Evolutionary conservation across 2,888 invertebrate species (phyloP).

Genomic region (Machimus atricapillus): DNA sequence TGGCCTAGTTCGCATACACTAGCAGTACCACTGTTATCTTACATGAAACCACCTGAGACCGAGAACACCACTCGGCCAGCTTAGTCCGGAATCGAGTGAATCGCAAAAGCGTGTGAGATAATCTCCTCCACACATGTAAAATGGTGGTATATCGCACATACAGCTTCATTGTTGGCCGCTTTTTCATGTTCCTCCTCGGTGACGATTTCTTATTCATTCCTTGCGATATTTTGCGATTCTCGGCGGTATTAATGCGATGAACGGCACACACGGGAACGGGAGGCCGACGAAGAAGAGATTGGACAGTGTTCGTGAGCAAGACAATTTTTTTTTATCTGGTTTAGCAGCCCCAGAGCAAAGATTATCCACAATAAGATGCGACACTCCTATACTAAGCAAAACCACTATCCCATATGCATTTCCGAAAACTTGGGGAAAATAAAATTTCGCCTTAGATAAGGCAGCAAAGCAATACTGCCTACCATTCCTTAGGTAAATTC

Average conservation of each 20-base stretch:
- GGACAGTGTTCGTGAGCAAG: constrained; percentile 2
- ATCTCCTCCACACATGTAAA: not conserved
- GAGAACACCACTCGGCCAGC: not conserved
- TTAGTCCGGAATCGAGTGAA: not conserved
- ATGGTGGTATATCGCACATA: not conserved
- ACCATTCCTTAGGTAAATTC: too few species aligned
- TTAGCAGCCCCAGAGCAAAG: not conserved
- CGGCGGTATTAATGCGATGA: not conserved
- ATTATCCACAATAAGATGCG: too few species aligned
- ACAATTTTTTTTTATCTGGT: not conserved
- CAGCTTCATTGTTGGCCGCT: not conserved
- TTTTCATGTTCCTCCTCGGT: not conserved
- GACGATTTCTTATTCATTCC: constrained; percentile 8
- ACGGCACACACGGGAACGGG: not conserved
- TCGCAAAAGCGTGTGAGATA: not conserved
- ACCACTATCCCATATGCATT: too few species aligned
- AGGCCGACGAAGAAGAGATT: not conserved
- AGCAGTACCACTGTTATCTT: not conserved
- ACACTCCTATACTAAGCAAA: too few species aligned
- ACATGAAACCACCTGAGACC: constrained; percentile 2
- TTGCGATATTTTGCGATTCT: not conserved
- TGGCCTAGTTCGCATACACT: constrained; percentile 20
- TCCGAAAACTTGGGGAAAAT: too few species aligned
- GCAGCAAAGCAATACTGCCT: too few species aligned
- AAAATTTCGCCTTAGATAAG: too few species aligned